Conservation (phyloP, 2,888 invertebrate species). For the Tricholauxania praeusta region DNA sequence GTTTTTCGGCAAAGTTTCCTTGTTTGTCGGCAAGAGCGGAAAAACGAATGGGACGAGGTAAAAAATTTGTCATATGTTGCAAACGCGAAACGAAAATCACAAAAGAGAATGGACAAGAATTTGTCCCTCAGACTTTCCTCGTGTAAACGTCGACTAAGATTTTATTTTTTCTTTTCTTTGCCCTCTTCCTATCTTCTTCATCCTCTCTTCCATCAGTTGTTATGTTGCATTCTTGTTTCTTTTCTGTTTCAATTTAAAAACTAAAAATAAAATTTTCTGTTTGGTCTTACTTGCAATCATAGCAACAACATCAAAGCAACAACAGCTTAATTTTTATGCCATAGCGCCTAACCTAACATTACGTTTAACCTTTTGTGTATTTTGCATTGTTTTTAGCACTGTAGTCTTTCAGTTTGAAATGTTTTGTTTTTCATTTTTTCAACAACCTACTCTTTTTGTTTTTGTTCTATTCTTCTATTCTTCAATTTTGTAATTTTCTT, state of each 20-base stretch:
- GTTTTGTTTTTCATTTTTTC: constrained; percentile 20
- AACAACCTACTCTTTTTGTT: background rate
- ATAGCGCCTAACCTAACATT: background rate
- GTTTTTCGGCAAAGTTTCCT: too few relatives aligned
- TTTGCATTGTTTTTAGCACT: constrained; percentile 41
- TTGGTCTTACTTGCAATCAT: constrained; percentile 20
- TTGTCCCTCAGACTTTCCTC: too few relatives aligned
- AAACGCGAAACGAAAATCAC: too few relatives aligned
- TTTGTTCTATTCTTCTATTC: constrained; percentile 5
- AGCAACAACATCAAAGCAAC: background rate
- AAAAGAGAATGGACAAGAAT: too few relatives aligned
- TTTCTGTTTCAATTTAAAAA: constrained; percentile 34
- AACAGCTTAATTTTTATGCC: background rate
- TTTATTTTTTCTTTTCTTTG: background rate
- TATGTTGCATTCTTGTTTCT: background rate
- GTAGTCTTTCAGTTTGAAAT: constrained; percentile 36
- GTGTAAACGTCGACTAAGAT: too few relatives aligned
- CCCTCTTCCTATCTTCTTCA: constrained; percentile 15
- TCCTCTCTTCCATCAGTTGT: constrained; percentile 23
- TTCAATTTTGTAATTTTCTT: constrained; percentile 37
- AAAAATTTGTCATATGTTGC: too few relatives aligned
- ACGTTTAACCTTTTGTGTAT: constrained; percentile 37
- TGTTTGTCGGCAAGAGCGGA: too few relatives aligned
- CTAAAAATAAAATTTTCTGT: constrained; percentile 37
- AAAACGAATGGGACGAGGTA: too few relatives aligned